Conservation (phyloP, 2,797 vertebrate species). For the Vireo griseus region DNA sequence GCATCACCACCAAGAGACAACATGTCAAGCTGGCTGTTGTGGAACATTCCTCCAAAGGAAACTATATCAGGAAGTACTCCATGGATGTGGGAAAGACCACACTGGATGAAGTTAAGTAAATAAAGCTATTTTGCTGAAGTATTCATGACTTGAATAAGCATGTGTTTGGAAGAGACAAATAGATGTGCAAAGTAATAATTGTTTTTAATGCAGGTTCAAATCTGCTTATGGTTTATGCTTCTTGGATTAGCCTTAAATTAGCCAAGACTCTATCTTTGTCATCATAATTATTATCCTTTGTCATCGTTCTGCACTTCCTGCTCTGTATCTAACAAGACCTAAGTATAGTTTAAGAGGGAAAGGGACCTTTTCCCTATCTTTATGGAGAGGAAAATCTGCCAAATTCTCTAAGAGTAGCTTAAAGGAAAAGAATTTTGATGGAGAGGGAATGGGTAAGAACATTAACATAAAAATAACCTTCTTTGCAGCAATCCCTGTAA, state of each 20-base stretch:
- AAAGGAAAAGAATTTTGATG: background rate
- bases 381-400: background rate
- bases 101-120: background rate
- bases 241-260: background rate
- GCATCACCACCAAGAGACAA: background rate
- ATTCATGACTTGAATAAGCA: background rate
- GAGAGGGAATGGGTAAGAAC: background rate
- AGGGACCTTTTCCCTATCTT: background rate
- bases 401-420: background rate
- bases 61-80: background rate
- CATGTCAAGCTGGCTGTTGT: background rate
- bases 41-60: background rate
- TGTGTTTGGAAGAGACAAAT: background rate
- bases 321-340: background rate
- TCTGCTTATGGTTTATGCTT: background rate
- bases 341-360: background rate
- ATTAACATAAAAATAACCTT: background rate
- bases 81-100: background rate
- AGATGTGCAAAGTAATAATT: slow-evolving; percentile 12
- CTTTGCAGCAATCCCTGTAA: background rate
- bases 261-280: background rate
- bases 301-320: background rate
- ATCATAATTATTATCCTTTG: background rate
- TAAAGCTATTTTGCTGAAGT: background rate
- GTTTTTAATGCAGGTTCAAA: background rate